These are phyloP conservation scores for Ptyas mucosa DNA, from an alignment of 2,113 vertebrate genomes.

Conservation along the genomic window DNA sequence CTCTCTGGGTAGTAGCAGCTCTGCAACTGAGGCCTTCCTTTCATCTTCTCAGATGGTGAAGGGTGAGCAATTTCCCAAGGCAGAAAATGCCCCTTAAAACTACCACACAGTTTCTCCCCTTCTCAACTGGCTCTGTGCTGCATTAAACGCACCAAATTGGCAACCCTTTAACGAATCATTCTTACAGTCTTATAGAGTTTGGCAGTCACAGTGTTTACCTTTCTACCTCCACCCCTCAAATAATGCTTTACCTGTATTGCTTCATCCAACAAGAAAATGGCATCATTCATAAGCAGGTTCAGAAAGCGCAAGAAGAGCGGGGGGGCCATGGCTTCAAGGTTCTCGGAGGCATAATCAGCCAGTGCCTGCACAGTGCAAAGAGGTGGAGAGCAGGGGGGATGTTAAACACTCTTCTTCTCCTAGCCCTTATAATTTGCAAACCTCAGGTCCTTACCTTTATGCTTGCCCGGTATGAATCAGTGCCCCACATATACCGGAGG, in stretches of 20 bases:
- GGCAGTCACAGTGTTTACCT: neutral
- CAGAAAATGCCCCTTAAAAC: neutral
- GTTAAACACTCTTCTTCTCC: neutral
- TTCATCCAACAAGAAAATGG: conserved; percentile 95
- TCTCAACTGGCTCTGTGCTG: neutral
- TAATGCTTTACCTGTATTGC: conserved; percentile 88
- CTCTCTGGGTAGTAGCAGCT: neutral
- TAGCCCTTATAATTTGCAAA: rapidly evolving
- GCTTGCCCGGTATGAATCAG: conserved; percentile 85
- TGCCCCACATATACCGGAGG: conserved; percentile 94
- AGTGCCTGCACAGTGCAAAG: conserved; percentile 71
- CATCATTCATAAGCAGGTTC: conserved; percentile 96
- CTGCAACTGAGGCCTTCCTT: no score
- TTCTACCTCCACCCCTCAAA: neutral
- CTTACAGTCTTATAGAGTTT: neutral
- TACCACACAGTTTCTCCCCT: neutral
- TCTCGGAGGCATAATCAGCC: conserved; percentile 90
- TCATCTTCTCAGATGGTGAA: neutral
- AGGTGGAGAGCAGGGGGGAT: neutral
- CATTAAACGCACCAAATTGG: neutral
- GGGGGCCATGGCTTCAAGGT: conserved; percentile 95
- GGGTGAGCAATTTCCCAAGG: neutral
- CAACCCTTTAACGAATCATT: neutral
- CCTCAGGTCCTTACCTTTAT: conserved; percentile 80
- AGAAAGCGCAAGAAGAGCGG: conserved; percentile 95